A percentile compares a stretch with the other conserved stretches of the same genome.
phyloP scores from a whole-genome alignment of 2,797 vertebrate species.

The Spea hammondii region DNA sequence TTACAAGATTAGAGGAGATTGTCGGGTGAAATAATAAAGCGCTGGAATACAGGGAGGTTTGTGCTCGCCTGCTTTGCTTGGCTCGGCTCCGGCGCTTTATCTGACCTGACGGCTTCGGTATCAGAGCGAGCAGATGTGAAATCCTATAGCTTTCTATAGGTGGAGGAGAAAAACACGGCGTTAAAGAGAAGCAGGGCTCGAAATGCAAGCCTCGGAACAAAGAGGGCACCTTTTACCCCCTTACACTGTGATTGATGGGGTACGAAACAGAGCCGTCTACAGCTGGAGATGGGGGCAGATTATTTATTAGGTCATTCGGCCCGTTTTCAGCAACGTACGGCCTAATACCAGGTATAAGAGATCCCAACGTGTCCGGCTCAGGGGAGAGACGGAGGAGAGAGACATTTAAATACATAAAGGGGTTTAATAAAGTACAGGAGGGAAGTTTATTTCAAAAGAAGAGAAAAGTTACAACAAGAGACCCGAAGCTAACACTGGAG shows the following conservation, averaged over 20 bases:
- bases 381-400: too few relatives aligned
- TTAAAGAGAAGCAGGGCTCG: conserved; percentile 46
- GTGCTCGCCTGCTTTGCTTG: conserved; percentile 46
- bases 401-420: too few relatives aligned
- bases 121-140: conserved; percentile 44
- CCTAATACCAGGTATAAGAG: too few relatives aligned
- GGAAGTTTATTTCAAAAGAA: too few relatives aligned
- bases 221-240: conserved; percentile 20
- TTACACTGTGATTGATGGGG: conserved; percentile 17
- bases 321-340: neutral
- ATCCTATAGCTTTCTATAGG: conserved; percentile 47
- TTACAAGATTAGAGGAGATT: conserved; percentile 44
- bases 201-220: conserved; percentile 38
- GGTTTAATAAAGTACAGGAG: too few relatives aligned
- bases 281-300: too few relatives aligned
- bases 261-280: neutral
- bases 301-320: neutral
- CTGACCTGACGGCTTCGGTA: conserved; percentile 18
- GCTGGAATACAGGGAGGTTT: conserved; percentile 37
- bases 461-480: too few relatives aligned
- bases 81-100: conserved; percentile 27
- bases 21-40: conserved; percentile 41
- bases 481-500: too few relatives aligned
- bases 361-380: too few relatives aligned
- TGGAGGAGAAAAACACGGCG: conserved; percentile 37